Evolutionary conservation across 2,797 vertebrate genomes (phyloP).

Genomic region (Austrolebias charrua): DNA sequence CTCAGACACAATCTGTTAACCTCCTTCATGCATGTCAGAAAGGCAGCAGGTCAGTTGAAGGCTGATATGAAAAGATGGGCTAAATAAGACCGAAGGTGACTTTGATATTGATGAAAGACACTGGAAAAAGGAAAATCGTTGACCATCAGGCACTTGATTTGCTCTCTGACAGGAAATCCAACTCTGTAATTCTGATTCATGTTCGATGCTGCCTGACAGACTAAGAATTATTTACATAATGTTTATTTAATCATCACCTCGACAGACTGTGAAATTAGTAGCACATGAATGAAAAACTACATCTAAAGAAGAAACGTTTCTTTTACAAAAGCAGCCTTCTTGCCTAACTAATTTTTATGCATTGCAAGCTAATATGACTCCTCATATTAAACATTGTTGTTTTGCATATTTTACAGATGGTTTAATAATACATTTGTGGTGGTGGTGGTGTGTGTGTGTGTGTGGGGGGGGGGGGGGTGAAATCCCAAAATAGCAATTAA

Average conservation of each 20-base stretch:
- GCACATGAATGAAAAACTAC: neutral
- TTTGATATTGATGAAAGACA: constrained; percentile 24
- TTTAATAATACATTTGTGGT: no score
- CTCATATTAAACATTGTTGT: no score
- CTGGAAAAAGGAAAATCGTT: constrained; percentile 18
- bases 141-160: constrained; percentile 6
- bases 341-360: neutral
- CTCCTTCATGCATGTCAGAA: constrained; percentile 7
- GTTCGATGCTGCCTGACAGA: constrained; percentile 37
- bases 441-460: no score
- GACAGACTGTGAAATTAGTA: no score
- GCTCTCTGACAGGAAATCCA: constrained; percentile 5
- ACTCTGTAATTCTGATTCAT: constrained; percentile 21
- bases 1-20: constrained; percentile 2
- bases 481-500: no score
- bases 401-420: no score
- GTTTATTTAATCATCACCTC: neutral
- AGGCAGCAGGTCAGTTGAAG: constrained; percentile 10
- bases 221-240: constrained; percentile 15
- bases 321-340: constrained; percentile 1
- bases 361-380: no score
- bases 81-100: constrained; percentile 21
- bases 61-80: constrained; percentile 16
- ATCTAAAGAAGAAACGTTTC: no score
- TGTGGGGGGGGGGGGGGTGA: no score